These are phyloP conservation scores for Silvanus unidentatus DNA, from an alignment of 2,888 invertebrate genomes.

Conservation along the genomic window DNA sequence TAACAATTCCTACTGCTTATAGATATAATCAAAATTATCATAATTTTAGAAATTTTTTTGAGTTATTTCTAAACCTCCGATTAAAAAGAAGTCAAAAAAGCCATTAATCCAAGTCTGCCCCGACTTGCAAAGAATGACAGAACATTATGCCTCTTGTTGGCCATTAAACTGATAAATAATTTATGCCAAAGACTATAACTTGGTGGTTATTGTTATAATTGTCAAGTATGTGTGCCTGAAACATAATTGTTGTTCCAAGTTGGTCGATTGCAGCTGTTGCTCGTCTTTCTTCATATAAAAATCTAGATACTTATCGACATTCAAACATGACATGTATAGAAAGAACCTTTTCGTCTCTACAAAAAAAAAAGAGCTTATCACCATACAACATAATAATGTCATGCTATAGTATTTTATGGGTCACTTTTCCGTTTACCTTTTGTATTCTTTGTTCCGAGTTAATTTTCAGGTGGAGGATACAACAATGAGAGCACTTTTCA, in stretches of 20 bases:
- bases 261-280: conserved; percentile 30
- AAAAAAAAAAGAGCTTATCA: not conserved
- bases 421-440: too few species aligned
- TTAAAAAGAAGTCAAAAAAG: too few species aligned
- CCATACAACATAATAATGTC: too few species aligned
- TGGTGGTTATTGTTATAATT: conserved; percentile 44
- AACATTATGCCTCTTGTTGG: conserved; percentile 41
- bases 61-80: too few species aligned
- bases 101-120: not conserved
- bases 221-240: conserved; percentile 28
- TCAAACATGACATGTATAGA: conserved; percentile 24
- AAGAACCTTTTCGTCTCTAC: conserved; percentile 10
- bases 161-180: too few species aligned
- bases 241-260: not conserved
- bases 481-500: too few species aligned
- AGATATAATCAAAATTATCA: too few species aligned
- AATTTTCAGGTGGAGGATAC: too few species aligned
- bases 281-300: conserved; percentile 6
- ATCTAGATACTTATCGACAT: conserved; percentile 34
- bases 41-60: too few species aligned
- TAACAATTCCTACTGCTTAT: too few species aligned
- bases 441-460: too few species aligned
- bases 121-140: conserved; percentile 28
- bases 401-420: too few species aligned
- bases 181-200: conserved; percentile 34